Conservation (phyloP, 2,797 vertebrate species). For the Cyclura pinguis region DNA sequence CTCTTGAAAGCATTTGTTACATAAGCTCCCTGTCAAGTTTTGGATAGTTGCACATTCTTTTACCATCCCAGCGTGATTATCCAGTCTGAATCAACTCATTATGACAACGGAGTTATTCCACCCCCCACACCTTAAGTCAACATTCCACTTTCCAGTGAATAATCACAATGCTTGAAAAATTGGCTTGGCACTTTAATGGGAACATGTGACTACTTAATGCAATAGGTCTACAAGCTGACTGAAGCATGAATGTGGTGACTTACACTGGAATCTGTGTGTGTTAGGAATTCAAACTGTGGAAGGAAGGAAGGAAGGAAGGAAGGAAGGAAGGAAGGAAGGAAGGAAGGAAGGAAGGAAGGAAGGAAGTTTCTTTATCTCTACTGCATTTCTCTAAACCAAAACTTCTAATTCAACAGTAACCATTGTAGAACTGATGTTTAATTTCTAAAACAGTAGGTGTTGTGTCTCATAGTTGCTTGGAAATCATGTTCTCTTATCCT, state of each 20-base stretch:
- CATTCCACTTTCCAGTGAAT: slow-evolving; percentile 55
- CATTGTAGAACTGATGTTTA: background rate
- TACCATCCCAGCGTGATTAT: slow-evolving; percentile 39
- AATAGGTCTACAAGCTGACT: slow-evolving; percentile 50
- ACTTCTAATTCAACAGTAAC: background rate
- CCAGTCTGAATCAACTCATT: slow-evolving; percentile 57
- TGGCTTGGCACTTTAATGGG: slow-evolving; percentile 55
- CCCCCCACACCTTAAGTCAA: slow-evolving; percentile 50
- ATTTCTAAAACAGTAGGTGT: background rate
- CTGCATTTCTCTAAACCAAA: background rate
- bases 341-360: background rate
- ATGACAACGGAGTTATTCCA: slow-evolving; percentile 60
- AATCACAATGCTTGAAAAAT: slow-evolving; percentile 62
- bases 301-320: background rate
- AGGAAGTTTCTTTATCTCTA: slow-evolving; percentile 2
- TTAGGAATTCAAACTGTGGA: slow-evolving; percentile 22
- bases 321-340: background rate
- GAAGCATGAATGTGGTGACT: slow-evolving; percentile 48
- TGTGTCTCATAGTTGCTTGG: background rate
- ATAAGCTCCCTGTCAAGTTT: background rate
- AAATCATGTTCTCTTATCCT: background rate
- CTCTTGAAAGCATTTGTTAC: background rate
- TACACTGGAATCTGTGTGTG: slow-evolving; percentile 41
- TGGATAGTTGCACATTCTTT: background rate
- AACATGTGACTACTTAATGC: slow-evolving; percentile 72